Base-by-base conservation (phyloP, 2,113 vertebrate genomes). In the Sceloporus tristichus region DNA sequence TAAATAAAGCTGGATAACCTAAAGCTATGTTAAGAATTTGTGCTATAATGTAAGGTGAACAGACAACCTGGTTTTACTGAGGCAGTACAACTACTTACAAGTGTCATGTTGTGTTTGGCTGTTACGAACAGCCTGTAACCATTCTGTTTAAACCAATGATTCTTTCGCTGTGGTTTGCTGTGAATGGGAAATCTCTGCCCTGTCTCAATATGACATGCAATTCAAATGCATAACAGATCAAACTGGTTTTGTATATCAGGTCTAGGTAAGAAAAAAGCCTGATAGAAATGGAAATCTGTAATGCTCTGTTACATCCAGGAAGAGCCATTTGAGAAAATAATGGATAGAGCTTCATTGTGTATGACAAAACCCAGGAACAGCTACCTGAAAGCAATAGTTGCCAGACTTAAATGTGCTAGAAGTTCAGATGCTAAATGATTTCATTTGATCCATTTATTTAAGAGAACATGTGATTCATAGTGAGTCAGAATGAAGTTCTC, bases 1-100 rank as follows among this genome's bases (percentile, higher is more conserved):
- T 94, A 94, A 96, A 95, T 95, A 93, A 93, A 95, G 84, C 79
- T 91, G 90, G 88, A 94, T 95, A 84, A 87, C 90, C 93, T 91
- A 54, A 34, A 96, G 90, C 93, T 91, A 91, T 90, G 84, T 87
- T 92, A 90, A 84, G 73, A 90, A 84, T 79, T 70, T 81, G 86
- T 91, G 84, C 66, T 23, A 0, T 92, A 93, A 93, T 74, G 79
- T 91, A 94, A 95, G 93, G 94, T 95, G 94, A 96, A 96, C 75
- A 93, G 90, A 94, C 95, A 95, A 94, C 94, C 87, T 94, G 94
- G 92, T 91, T 92, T 89, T 87, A 90, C 88, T 27, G 94, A 91
- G 94, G 93, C 90, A 75, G 2, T 78, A 0, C 8, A 1, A 2
- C 91, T 91, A 91, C 84, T 90, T 38, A 80, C 81, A 87, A 6